These are phyloP conservation scores for Bombus fervidus DNA, from an alignment of 1,140 invertebrate species.

Conservation along the genomic window DNA sequence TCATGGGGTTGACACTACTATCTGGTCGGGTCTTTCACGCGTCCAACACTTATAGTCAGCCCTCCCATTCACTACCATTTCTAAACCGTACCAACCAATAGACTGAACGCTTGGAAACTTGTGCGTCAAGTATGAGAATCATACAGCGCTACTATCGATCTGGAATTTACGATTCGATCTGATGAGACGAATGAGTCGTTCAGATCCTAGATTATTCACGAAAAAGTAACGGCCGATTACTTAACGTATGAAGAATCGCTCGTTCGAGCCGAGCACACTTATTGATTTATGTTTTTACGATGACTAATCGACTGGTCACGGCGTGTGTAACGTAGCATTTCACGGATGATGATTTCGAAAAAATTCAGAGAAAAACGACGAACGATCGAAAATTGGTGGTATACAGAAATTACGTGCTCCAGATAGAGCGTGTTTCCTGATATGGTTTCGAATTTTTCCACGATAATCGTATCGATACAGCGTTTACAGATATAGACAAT, in stretches of 20 bases:
- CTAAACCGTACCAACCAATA: constrained; percentile 22
- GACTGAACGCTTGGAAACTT: background rate
- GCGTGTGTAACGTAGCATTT: background rate
- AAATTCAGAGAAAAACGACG: background rate
- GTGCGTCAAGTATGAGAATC: background rate
- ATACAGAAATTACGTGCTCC: background rate
- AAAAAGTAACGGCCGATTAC: constrained; percentile 1
- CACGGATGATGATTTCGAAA: background rate
- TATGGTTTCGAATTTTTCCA: background rate
- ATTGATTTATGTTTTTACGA: constrained; percentile 31
- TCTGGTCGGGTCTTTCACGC: constrained; percentile 46
- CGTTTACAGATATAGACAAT: background rate
- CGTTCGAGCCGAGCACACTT: background rate
- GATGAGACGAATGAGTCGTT: constrained; percentile 1
- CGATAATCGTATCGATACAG: background rate
- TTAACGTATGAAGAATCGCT: background rate
- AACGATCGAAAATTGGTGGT: background rate
- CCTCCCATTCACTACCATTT: constrained; percentile 50
- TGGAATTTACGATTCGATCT: constrained; percentile 18
- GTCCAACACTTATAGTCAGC: constrained; percentile 46
- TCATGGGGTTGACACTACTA: constrained; percentile 58
- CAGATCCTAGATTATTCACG: background rate
- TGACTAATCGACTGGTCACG: constrained; percentile 14
- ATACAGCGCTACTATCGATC: constrained; percentile 19
- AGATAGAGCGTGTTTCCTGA: background rate